Evolutionary conservation across 2,888 invertebrate species (phyloP).

Genomic region (Caenorhabditis macrosperma): DNA sequence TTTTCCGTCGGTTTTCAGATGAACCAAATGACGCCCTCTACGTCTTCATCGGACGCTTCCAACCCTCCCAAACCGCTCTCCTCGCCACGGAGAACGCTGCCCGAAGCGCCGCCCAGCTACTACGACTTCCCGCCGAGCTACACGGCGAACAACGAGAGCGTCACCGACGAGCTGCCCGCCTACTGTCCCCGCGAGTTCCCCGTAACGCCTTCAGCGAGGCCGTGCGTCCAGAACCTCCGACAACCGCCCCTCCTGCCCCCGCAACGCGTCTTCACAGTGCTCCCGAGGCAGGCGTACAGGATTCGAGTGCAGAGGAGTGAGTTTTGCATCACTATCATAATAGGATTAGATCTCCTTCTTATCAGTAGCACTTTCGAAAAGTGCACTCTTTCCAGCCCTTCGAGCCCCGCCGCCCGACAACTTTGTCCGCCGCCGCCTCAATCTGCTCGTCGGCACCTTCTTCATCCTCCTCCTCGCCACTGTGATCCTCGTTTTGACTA

Average conservation of each 20-base stretch:
- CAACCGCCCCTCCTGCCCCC: not conserved
- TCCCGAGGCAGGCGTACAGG: slow-evolving; percentile 30
- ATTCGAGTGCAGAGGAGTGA: slow-evolving; percentile 36
- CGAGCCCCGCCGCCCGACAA: slow-evolving; percentile 1
- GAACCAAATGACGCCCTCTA: slow-evolving; percentile 21
- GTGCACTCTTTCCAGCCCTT: not conserved
- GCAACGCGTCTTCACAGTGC: slow-evolving; percentile 30
- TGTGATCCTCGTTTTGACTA: slow-evolving; percentile 28
- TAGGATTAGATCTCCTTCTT: too few species aligned
- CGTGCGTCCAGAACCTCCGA: not conserved
- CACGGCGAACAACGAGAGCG: slow-evolving; percentile 11
- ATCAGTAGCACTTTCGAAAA: too few species aligned
- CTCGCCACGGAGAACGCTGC: slow-evolving; percentile 24
- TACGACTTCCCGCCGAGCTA: slow-evolving; percentile 53
- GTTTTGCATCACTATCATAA: too few species aligned
- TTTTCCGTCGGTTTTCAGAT: slow-evolving; percentile 6
- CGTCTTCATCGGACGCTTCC: not conserved
- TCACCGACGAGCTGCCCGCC: slow-evolving; percentile 34
- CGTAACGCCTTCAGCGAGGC: not conserved
- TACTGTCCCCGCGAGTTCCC: slow-evolving; percentile 33
- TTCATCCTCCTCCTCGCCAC: slow-evolving; percentile 34
- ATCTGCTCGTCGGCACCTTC: slow-evolving; percentile 24
- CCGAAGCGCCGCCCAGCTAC: slow-evolving; percentile 50
- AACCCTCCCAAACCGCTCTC: slow-evolving; percentile 30
- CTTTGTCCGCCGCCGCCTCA: slow-evolving; percentile 15